These are phyloP conservation scores for Theretra japonica DNA, from an alignment of 2,888 invertebrate genomes.

Conservation along the genomic window DNA sequence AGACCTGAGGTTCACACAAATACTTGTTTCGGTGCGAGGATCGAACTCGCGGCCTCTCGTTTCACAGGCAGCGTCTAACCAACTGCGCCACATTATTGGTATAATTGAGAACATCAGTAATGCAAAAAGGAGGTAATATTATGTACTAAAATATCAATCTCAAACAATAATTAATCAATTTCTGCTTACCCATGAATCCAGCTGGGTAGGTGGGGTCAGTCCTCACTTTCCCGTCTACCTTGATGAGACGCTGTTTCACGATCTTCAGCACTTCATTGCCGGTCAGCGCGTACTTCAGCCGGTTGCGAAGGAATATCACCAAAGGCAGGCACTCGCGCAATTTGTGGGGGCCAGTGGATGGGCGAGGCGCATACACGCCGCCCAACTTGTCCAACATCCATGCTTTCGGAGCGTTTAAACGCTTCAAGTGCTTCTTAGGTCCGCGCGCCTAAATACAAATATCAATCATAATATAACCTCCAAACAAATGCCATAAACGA, in stretches of 20 bases:
- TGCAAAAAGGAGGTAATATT: too few species aligned
- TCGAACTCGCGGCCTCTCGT: too few species aligned
- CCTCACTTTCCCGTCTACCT: slow-evolving; percentile 98
- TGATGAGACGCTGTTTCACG: slow-evolving; percentile 98
- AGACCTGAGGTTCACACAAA: too few species aligned
- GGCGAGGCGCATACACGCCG: slow-evolving; percentile 98
- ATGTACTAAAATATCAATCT: too few species aligned
- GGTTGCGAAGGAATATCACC: slow-evolving; percentile 98
- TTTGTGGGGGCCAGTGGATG: slow-evolving; percentile 99
- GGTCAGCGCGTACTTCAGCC: slow-evolving; percentile 98
- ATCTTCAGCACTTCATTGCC: slow-evolving; percentile 99
- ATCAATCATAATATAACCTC: slow-evolving; percentile 40
- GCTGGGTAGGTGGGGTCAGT: slow-evolving; percentile 99
- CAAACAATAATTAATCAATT: not conserved
- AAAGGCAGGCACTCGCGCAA: slow-evolving; percentile 98
- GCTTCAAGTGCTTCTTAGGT: slow-evolving; percentile 99
- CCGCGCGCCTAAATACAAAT: slow-evolving; percentile 93
- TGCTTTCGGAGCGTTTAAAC: slow-evolving; percentile 99
- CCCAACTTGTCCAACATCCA: slow-evolving; percentile 99
- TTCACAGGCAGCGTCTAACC: too few species aligned
- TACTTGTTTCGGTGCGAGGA: too few species aligned
- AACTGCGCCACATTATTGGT: too few species aligned
- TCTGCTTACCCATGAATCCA: slow-evolving; percentile 98
- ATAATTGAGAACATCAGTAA: too few species aligned
- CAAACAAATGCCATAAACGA: not conserved